A percentile compares a stretch with the other conserved stretches of the same genome.
These are phyloP conservation scores for Fukomys damarensis DNA, from an alignment of 2,113 vertebrate species.

Conservation along the genomic window DNA sequence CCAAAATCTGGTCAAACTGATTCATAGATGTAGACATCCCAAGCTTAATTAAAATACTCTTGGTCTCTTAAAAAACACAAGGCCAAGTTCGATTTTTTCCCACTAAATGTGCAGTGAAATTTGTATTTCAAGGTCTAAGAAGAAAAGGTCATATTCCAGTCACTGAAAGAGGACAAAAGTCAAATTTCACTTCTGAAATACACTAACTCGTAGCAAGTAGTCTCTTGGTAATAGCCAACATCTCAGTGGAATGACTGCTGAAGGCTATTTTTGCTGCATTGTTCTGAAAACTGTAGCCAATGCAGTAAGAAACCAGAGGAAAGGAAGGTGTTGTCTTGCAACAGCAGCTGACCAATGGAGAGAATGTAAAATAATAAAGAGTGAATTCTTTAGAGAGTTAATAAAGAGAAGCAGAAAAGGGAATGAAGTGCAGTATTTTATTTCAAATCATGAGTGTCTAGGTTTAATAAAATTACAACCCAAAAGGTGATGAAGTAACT, in stretches of 20 bases:
- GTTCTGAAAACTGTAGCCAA: background rate
- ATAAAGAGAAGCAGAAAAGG: background rate
- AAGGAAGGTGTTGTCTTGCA: background rate
- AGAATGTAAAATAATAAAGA: constrained; percentile 21
- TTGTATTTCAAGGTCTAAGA: background rate
- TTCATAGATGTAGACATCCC: background rate
- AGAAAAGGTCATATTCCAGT: background rate
- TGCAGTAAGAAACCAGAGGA: constrained; percentile 31
- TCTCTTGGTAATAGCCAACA: background rate
- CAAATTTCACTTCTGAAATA: background rate
- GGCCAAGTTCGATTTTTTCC: background rate
- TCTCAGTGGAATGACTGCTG: background rate
- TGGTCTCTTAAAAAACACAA: background rate
- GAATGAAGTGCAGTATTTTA: background rate
- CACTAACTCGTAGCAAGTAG: background rate
- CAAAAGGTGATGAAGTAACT: background rate
- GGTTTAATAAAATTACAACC: constrained; percentile 26
- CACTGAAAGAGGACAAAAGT: background rate
- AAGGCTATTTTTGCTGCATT: background rate
- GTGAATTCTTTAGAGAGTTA: background rate
- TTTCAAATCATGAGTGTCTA: constrained; percentile 1
- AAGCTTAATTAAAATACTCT: constrained; percentile 32
- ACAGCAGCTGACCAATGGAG: background rate
- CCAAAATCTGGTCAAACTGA: background rate
- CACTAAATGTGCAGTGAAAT: constrained; percentile 9